Evolutionary conservation across 2,888 invertebrate species (phyloP), one percentile per base, ranked within the genome.

Genomic region (Hyppa rectilinea): DNA sequence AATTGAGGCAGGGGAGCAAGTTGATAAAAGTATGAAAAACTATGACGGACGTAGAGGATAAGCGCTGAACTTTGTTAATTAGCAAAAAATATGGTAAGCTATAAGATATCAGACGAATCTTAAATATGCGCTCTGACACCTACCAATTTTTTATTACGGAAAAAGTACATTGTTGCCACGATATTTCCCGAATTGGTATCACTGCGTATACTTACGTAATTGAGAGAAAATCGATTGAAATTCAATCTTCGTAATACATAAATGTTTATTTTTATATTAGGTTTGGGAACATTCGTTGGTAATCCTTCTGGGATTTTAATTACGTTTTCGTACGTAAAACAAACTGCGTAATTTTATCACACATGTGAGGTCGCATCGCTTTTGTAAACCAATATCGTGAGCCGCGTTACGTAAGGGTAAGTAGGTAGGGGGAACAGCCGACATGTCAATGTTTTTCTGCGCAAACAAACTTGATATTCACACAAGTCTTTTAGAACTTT

Each of bases 321-420:
- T 69, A 66, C 47, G 66, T 67, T 64, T 20, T 56, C 43, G 43
- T 61, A 38, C 34, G 40, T 56, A 75, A 69, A 70, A 76, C 65
- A 52, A 69, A 81, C 68, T 65, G 61, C 81, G 40, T 73, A 49
- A 72, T 72, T 76, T 76, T 70, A 80, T 56, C 47, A 70, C 96
- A 61, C 55, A 43, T 34, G 50, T 50, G 61, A 40, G 61, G 43
- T 49, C 59, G 50, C 47, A 59, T 40, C 50, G 60, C 52, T 60
- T 52, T 23, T 50, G 66, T 75, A 49, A 70, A 63, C 63, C 56
- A 56, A 80, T 75, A 61, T 58, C n/a, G 36, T 34, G 50, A 38
- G 12, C 38, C 29, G n/a, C 20, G 20, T 65, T 72, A 43, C 40
- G 47, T 63, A 63, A 63, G 29, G 40, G 26, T 52, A 26, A 53